phyloP scores from a whole-genome alignment of 2,113 vertebrate genomes.

The Noturus placidus region DNA sequence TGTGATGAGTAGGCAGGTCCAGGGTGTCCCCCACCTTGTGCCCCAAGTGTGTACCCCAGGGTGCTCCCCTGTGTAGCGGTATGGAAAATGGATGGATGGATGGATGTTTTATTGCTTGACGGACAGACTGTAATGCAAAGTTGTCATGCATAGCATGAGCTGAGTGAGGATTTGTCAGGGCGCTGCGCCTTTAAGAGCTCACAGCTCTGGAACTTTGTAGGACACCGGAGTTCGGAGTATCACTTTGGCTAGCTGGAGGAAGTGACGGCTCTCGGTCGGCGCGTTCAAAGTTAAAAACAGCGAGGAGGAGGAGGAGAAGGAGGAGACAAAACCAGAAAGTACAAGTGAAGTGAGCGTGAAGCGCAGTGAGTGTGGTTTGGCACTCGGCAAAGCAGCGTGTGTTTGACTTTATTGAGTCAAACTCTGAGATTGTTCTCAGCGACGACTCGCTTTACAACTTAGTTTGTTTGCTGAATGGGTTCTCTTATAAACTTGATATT shows the following conservation, averaged over 20 bases:
- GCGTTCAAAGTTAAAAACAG: conserved; percentile 19
- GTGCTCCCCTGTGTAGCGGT: too few species aligned
- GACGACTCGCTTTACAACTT: neutral
- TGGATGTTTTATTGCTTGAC: neutral
- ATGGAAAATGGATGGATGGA: too few species aligned
- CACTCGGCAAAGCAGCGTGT: neutral
- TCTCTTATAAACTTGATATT: neutral
- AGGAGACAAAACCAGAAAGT: neutral
- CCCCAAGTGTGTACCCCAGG: too few species aligned
- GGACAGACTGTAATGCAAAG: neutral
- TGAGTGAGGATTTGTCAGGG: conserved; percentile 28
- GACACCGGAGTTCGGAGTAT: conserved; percentile 52
- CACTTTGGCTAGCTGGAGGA: conserved; percentile 77
- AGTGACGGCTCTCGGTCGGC: conserved; percentile 77
- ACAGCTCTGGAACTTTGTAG: conserved; percentile 65
- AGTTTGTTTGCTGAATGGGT: neutral
- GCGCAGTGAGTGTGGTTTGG: neutral
- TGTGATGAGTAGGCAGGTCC: too few species aligned
- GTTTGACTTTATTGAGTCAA: neutral
- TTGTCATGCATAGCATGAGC: neutral
- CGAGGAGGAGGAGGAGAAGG: conserved; percentile 23
- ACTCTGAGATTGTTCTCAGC: conserved; percentile 32
- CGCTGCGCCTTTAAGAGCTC: conserved; percentile 82
- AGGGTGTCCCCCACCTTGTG: too few species aligned
- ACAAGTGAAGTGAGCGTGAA: neutral